Evolutionary conservation across 2,797 vertebrate genomes (phyloP), one percentile per base, ranked within the genome.

Genomic region (Lacerta bilineata): DNA sequence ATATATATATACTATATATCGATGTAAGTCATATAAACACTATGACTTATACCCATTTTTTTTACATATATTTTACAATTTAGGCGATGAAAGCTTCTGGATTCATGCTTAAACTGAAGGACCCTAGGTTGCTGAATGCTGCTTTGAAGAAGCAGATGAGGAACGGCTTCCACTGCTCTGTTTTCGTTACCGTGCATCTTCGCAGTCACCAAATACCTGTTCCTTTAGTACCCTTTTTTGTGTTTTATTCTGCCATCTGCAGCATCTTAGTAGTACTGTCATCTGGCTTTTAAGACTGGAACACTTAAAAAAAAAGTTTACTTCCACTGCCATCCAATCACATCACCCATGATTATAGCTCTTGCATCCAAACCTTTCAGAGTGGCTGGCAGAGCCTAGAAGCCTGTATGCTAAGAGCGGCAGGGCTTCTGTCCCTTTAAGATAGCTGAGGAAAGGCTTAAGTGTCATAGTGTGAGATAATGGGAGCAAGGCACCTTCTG

Each of bases 211-310:
- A 89, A 29, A 72, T 23, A 29, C 83, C 80, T 72, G 90, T 41
- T 0, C 25, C 2, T 59, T 25, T 69, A 10, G 80, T 10, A 64
- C 33, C 43, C 4, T 90, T 91, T 91, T 41, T 84, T 81, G 90
- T 83, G 92, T 90, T 94, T 94, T 93, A 78, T 94, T 86, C 89
- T 94, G 95, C 93, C 95, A 93, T 50, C 93, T 94, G 4, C 89
- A 94, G 81, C 81, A 88, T 75, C 89, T 85, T 55, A 0, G 15
- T 66, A 92, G 93, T 91, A 95, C 11, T 92, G 93, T 83, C 83
- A 77, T 20, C 80, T 0, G 6, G 61, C 33, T 29, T 80, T 55
- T 39, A 55, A 41, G 83, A 61, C 13, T 59, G 66, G n/a, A 80
- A 13, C 13, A 15, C 7, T 80, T 69, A 39, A 36, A 81, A 0